Evolutionary conservation across 2,797 vertebrate genomes (phyloP).

Genomic region (Acanthornis magna): DNA sequence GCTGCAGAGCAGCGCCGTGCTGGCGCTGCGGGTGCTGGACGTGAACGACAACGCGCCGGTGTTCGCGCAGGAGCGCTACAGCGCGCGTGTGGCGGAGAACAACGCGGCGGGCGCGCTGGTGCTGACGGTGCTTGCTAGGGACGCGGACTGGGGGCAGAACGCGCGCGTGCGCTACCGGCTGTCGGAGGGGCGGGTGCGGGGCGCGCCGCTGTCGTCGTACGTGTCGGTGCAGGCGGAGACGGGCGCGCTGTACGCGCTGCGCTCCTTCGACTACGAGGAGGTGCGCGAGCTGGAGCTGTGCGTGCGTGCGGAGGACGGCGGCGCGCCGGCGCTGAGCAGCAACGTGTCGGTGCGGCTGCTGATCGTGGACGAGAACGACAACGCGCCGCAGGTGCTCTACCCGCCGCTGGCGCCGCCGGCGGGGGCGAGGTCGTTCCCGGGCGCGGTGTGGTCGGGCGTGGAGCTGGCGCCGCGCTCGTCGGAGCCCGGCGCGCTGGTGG

Average conservation of each 20-base stretch:
- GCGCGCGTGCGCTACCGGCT: constrained; percentile 59
- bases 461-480: no score
- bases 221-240: not conserved
- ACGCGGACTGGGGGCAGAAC: constrained; percentile 49
- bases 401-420: no score
- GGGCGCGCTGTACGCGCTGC: constrained; percentile 12
- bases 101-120: constrained; percentile 22
- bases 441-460: no score
- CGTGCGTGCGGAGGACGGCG: no score
- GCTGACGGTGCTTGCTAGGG: constrained; percentile 64
- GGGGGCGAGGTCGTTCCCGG: no score
- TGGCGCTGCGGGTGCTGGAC: not conserved
- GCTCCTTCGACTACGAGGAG: constrained; percentile 13
- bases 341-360: not conserved
- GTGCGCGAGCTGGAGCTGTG: no score
- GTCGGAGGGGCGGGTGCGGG: constrained; percentile 28
- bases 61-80: not conserved
- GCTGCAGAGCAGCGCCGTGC: not conserved
- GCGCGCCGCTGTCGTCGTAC: not conserved
- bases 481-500: no score
- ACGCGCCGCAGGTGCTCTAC: no score
- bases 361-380: no score
- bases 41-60: constrained; percentile 14
- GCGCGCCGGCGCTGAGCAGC: no score
- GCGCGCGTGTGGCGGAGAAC: not conserved